phyloP scores from a whole-genome alignment of 2,113 vertebrate genomes.

The Opisthocomus hoazin region DNA sequence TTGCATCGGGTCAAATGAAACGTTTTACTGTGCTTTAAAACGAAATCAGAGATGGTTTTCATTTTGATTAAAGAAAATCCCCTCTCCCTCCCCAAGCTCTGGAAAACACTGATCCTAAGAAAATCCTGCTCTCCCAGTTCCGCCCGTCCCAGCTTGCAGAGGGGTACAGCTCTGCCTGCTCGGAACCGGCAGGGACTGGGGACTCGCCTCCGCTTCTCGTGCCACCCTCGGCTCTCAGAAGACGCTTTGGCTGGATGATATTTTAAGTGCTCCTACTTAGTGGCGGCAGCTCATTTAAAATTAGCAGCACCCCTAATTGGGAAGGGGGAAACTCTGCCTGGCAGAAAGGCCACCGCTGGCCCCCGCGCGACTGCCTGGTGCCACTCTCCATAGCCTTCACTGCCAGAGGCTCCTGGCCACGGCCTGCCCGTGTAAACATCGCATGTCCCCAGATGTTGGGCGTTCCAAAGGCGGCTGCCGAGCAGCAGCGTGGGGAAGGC shows the following conservation, averaged over 20 bases:
- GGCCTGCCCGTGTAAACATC: background rate
- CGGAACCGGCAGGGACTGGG: background rate
- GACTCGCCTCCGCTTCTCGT: background rate
- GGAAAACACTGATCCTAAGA: background rate
- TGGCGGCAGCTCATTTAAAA: background rate
- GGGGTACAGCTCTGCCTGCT: background rate
- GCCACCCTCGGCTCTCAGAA: background rate
- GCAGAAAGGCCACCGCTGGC: background rate
- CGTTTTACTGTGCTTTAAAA: background rate
- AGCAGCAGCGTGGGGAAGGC: background rate
- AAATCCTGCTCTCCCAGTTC: background rate
- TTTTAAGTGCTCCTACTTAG: background rate
- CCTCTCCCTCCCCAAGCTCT: background rate
- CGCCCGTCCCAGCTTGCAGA: background rate
- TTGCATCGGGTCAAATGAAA: slow-evolving; percentile 16
- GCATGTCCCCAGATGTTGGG: slow-evolving; percentile 25
- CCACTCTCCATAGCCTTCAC: slow-evolving; percentile 16
- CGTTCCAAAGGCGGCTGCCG: background rate
- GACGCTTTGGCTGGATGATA: background rate
- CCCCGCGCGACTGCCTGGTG: background rate
- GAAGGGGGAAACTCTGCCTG: background rate
- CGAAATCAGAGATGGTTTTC: slow-evolving; percentile 24
- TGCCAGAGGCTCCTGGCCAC: background rate
- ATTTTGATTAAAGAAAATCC: background rate
- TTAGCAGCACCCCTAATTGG: slow-evolving; percentile 1